Base-by-base conservation (phyloP, 2,888 invertebrate species). In the Trilocha varians region DNA sequence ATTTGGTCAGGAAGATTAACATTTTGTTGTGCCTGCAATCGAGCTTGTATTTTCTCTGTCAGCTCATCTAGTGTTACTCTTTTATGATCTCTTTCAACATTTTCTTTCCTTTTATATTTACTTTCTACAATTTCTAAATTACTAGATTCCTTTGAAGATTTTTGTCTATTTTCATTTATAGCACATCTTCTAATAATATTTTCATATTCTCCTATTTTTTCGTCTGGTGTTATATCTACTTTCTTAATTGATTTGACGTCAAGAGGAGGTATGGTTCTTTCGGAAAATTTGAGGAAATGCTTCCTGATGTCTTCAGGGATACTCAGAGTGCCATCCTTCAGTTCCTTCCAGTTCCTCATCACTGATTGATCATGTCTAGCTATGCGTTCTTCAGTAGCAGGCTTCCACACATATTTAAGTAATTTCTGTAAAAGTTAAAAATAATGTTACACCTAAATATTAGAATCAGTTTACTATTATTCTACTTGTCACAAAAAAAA, bases 211-310 rank as follows among this genome's bases (percentile, higher is more conserved):
- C 83, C 80, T 13, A 77, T 62, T 42, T 71, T 65, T 44, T 68
- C 54, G 34, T 70, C 53, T 47, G 57, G 61, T 32, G 70, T 70
- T 13, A 76, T 38, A 43, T 78, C 73, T 42, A 72, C 53, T 65
- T 79, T 25, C 25, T 25, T 78, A 9, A 82, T 57, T 25, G 78
- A 74, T 44, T 72, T 64, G 40, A 68, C 64, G 32, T 60, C 70
- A 8, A 84, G 47, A 3, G 84, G 82, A 40, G 82, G 79, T 49
- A 89, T 86, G 1, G 73, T 70, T 59, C 93, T 82, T 3, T 88
- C 62, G 1, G 89, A 87, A 58, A 93, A 94, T 63, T 91, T 91
- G 0, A 86, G 63, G 36, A 93, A 83, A 69, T 93, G 93, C 48
- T 87, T 62, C 36, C 67, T 61, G 15, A 93, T 49, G 1, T 82